Percentiles rank a stretch among this genome's conserved stretches.
Evolutionary conservation across 2,113 vertebrate genomes (phyloP).

Genomic region (Numida meleagris): DNA sequence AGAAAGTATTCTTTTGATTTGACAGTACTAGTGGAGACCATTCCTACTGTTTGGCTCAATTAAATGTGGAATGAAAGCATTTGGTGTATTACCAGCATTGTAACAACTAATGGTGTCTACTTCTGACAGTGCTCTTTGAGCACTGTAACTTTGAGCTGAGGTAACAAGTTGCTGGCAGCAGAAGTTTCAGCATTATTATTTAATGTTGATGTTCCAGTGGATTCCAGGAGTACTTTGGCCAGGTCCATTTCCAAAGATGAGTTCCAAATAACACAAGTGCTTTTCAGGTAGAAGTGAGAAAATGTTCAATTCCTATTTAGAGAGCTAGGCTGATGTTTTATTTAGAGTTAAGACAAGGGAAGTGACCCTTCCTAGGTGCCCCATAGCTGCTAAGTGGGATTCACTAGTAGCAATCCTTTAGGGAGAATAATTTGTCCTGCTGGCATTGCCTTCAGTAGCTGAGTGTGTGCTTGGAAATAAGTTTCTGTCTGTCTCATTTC

Average conservation of each 20-base stretch:
- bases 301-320: not conserved
- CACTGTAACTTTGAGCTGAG: not conserved
- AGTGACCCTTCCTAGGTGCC: not conserved
- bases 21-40: not conserved
- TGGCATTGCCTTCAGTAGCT: not conserved
- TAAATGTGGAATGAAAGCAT: not conserved
- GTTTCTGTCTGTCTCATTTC: slow-evolving; percentile 22
- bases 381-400: not conserved
- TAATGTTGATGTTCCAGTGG: not conserved
- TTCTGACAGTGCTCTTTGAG: not conserved
- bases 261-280: not conserved
- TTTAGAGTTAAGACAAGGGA: not conserved
- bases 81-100: not conserved
- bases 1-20: not conserved
- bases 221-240: not conserved
- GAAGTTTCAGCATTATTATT: not conserved
- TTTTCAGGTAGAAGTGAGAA: not conserved
- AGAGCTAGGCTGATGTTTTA: not conserved
- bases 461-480: slow-evolving; percentile 20
- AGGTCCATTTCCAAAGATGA: not conserved
- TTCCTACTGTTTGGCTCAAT: not conserved
- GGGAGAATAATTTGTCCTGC: not conserved
- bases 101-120: not conserved
- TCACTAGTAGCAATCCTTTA: not conserved
- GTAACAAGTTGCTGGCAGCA: not conserved